Evolutionary conservation across 2,888 invertebrate species (phyloP).

Genomic region (Nipponacmea schrenckii): DNA sequence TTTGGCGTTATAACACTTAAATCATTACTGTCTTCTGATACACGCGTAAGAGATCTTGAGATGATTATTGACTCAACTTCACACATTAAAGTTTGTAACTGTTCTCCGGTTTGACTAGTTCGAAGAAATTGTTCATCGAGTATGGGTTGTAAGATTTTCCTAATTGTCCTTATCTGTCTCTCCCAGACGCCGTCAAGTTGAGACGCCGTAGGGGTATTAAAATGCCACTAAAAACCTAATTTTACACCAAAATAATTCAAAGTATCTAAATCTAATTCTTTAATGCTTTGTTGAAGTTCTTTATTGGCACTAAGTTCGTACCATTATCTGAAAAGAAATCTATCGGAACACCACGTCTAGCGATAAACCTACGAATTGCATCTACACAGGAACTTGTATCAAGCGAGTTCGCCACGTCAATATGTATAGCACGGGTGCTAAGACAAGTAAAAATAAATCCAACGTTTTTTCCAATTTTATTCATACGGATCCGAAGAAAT

Average conservation of each 20-base stretch:
- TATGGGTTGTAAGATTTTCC: constrained; percentile 13
- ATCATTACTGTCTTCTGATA: constrained; percentile 21
- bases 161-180: constrained; percentile 18
- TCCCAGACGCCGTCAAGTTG: constrained; percentile 22
- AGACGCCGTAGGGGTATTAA: constrained; percentile 17
- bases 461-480: constrained; percentile 28
- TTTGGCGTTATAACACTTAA: constrained; percentile 29
- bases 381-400: constrained; percentile 23
- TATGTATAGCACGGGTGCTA: constrained; percentile 21
- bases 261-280: neutral
- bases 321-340: constrained; percentile 24
- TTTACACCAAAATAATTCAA: neutral
- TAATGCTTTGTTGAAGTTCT: constrained; percentile 21
- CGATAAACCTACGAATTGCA: constrained; percentile 16
- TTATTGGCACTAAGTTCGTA: constrained; percentile 24
- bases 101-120: constrained; percentile 18
- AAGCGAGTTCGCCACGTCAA: constrained; percentile 25
- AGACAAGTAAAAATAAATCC: constrained; percentile 33
- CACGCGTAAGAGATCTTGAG: constrained; percentile 28
- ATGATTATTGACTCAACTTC: constrained; percentile 33
- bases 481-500: constrained; percentile 25
- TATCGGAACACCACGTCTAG: constrained; percentile 15
- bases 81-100: constrained; percentile 28
- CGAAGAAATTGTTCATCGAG: constrained; percentile 17
- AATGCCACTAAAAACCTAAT: constrained; percentile 7